Conservation (phyloP, 2,113 vertebrate species). For the Tetrao urogallus region DNA sequence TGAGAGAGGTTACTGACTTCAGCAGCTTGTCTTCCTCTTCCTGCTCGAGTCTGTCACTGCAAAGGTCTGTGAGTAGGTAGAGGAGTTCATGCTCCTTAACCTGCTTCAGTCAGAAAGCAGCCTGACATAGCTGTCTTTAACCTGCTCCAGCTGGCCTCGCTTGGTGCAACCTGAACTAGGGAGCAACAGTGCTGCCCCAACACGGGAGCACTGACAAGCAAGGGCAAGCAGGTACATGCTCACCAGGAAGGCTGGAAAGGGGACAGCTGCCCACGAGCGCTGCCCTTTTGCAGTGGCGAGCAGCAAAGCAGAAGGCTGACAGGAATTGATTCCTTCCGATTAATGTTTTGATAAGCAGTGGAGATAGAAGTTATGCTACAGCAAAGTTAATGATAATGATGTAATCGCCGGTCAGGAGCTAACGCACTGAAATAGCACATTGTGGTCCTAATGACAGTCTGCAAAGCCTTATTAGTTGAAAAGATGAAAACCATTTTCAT, state of each 20-base stretch:
- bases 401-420: conserved; percentile 22
- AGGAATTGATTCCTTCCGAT: not conserved
- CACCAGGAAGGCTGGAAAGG: rapidly evolving
- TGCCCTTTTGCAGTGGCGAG: not conserved
- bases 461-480: conserved; percentile 34
- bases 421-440: not conserved
- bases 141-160: not conserved
- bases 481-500: conserved; percentile 36
- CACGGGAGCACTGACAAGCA: rapidly evolving
- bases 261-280: rapidly evolving
- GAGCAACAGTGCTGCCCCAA: not conserved
- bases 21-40: rapidly evolving
- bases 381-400: conserved; percentile 2
- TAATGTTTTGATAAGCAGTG: not conserved
- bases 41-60: not conserved
- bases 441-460: conserved; percentile 2
- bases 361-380: not conserved
- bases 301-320: not conserved
- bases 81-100: not conserved
- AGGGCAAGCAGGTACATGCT: not conserved
- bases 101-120: not conserved
- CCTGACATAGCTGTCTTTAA: not conserved
- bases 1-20: not conserved
- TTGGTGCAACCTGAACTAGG: not conserved
- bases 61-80: not conserved